Conservation (phyloP, 1,140 invertebrate species). For the Drosophila setifemur region DNA sequence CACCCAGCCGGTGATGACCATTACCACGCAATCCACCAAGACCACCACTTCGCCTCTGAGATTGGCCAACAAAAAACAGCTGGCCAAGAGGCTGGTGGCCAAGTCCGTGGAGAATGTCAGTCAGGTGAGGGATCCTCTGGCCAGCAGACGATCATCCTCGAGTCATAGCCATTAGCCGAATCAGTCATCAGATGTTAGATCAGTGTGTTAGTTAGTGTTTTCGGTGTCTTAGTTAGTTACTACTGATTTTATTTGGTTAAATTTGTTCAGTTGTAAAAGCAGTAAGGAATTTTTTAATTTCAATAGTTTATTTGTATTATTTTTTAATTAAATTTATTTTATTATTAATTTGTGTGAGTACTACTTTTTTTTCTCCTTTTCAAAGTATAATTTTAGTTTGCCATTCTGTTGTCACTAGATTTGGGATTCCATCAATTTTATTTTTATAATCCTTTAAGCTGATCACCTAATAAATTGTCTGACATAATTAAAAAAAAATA, state of each 20-base stretch:
- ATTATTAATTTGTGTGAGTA: too few relatives aligned
- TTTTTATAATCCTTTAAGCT: too few relatives aligned
- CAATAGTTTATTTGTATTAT: background rate
- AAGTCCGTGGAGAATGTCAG: conserved; percentile 55
- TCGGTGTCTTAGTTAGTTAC: background rate
- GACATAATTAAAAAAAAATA: too few relatives aligned
- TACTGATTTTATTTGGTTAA: background rate
- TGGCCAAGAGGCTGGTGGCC: conserved; percentile 16
- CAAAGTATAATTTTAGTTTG: too few relatives aligned
- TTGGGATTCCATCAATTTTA: too few relatives aligned
- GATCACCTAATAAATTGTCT: too few relatives aligned
- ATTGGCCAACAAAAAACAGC: conserved; percentile 2
- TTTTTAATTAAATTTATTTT: too few relatives aligned
- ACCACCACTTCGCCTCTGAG: conserved; percentile 39
- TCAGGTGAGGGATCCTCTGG: conserved; percentile 64
- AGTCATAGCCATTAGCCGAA: conserved; percentile 29
- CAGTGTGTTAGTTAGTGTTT: conserved; percentile 4
- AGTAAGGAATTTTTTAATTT: too few relatives aligned
- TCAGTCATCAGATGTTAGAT: background rate
- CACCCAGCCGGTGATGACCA: conserved; percentile 72
- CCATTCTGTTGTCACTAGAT: too few relatives aligned
- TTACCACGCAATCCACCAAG: conserved; percentile 53
- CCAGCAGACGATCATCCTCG: conserved; percentile 40
- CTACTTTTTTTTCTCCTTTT: too few relatives aligned
- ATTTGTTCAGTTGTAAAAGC: too few relatives aligned